These are phyloP conservation scores for Saxidomus purpurata DNA, from an alignment of 1,140 invertebrate genomes.

Conservation along the genomic window DNA sequence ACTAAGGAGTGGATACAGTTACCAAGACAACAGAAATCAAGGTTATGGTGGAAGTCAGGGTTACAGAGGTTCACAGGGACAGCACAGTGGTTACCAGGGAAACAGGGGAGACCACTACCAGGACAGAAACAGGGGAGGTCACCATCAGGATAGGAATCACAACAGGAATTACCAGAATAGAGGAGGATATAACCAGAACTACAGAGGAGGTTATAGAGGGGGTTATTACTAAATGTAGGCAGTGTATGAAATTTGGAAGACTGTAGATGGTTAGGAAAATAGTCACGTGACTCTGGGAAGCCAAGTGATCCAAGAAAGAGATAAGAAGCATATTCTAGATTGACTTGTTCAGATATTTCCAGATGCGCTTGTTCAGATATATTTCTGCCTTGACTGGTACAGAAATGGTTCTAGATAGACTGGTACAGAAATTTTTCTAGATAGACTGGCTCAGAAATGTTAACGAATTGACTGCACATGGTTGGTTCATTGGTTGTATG, in stretches of 20 bases:
- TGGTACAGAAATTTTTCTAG: no score
- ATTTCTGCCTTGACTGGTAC: no score
- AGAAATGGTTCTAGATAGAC: no score
- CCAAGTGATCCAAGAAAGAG: no score
- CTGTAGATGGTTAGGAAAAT: background rate
- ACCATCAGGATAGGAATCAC: constrained; percentile 57
- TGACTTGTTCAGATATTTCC: no score
- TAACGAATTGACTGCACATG: no score
- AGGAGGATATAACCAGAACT: constrained; percentile 62
- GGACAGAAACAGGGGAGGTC: constrained; percentile 28
- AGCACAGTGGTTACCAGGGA: constrained; percentile 54
- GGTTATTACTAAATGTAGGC: constrained; percentile 41
- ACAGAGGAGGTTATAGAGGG: constrained; percentile 67
- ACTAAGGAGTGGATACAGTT: constrained; percentile 36
- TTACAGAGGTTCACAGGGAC: constrained; percentile 43
- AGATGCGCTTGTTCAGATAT: no score
- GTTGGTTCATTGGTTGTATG: no score
- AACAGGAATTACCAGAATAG: constrained; percentile 66
- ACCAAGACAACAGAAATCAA: constrained; percentile 58
- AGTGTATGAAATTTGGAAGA: background rate
- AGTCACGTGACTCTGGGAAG: no score
- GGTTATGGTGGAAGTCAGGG: constrained; percentile 50
- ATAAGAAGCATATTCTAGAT: no score
- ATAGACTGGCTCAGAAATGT: no score
- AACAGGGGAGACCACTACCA: constrained; percentile 55